Percentiles rank a stretch among this genome's conserved stretches.
Conservation (phyloP, 2,888 invertebrate species). For the Endomychus coccineus region DNA sequence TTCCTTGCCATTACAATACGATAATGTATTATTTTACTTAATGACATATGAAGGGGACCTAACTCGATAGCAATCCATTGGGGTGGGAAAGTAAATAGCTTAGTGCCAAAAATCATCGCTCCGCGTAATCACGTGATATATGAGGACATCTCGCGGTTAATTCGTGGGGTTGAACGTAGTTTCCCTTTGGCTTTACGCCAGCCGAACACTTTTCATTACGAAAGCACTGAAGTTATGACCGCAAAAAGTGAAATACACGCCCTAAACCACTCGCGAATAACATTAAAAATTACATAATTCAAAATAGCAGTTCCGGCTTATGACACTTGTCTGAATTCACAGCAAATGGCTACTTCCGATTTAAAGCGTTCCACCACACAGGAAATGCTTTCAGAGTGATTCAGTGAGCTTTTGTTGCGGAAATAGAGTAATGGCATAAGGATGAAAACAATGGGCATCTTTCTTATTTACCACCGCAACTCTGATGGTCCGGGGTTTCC, state of each 20-base stretch:
- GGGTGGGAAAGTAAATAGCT: conserved; percentile 38
- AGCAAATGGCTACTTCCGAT: conserved; percentile 42
- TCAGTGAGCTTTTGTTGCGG: conserved; percentile 24
- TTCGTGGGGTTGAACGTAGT: conserved; percentile 33
- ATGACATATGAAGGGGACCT: conserved; percentile 18
- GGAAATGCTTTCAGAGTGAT: conserved; percentile 27
- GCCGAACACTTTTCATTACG: conserved; percentile 27
- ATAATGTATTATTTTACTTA: conserved; percentile 13
- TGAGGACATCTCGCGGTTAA: conserved; percentile 39
- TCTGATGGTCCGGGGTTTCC: conserved; percentile 24
- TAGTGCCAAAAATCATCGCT: conserved; percentile 39
- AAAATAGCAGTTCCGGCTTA: conserved; percentile 39
- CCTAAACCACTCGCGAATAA: conserved; percentile 27
- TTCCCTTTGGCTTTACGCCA: conserved; percentile 32
- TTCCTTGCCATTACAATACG: too few species aligned
- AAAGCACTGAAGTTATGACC: conserved; percentile 21
- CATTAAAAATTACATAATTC: conserved; percentile 43
- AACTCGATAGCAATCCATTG: conserved; percentile 24
- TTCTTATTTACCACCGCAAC: conserved; percentile 24
- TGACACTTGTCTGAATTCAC: conserved; percentile 39
- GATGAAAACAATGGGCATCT: conserved; percentile 20
- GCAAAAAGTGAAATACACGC: conserved; percentile 27
- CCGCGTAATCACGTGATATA: conserved; percentile 42
- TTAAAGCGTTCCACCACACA: conserved; percentile 33
- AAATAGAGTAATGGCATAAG: conserved; percentile 23